Evolutionary conservation across 2,113 vertebrate species (phyloP), one percentile per base, ranked within the genome.

Genomic region (Sapayoa aenigma): DNA sequence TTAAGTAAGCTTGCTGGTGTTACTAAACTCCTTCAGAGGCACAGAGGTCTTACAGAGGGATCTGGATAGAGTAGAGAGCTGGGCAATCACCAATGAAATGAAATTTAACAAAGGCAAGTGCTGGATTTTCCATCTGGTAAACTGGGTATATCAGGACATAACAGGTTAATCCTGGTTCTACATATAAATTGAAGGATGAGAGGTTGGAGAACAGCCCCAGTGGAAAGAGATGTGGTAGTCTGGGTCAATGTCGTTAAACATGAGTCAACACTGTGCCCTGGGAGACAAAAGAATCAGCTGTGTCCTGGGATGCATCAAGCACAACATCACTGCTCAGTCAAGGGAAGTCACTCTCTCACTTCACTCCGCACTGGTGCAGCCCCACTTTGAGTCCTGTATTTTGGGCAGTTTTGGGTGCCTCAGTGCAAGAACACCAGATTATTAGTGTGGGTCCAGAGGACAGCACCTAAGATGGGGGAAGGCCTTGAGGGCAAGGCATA

Each of bases 301-400:
- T 44, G 28, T 69, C 33, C 31, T 62, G n/a, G 5, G 4, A 5
- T 59, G 24, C 28, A 31, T 15, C 66, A 63, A 41, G 27, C 27
- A 28, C 23, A 52, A 12, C 11, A 30, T 21, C 0, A 1, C 5
- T 63, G 24, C 23, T 3, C 0, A 1, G 23, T 18, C 2, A 4
- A 55, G 9, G 15, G 37, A 28, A 6, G 6, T 35, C 35, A 31
- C 12, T 35, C 12, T 55, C 14, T 16, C 22, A 42, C 41, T 83
- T 21, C 15, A 7, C n/a, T 24, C 17, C 42, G 25, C n/a, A 41
- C 9, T 53, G 33, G 7, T 60, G 47, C 2, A 3, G 24, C 15
- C 7, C 3, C 9, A 41, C 11, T 30, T 44, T 44, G 42, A 17
- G 42, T 44, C 41, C 1, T 17, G 30, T n/a, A 28, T 7, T 35